Conservation (phyloP, 2,888 invertebrate genomes). For the Chaitophorus viminalis region DNA sequence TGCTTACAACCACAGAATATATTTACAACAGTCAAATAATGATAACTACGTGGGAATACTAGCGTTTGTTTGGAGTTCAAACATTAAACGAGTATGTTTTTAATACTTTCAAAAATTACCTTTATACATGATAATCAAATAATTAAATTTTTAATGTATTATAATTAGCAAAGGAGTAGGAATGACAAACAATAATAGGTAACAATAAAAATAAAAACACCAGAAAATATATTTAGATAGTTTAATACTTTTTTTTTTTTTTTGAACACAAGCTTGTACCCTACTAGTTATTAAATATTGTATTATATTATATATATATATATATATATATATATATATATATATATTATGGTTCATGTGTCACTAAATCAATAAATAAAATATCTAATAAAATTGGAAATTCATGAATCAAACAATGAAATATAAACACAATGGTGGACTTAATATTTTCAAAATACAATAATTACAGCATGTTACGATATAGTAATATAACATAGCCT, state of each 20-base stretch:
- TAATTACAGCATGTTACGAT: conserved; percentile 36
- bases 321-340: not conserved
- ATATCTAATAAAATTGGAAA: conserved; percentile 51
- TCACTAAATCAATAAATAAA: conserved; percentile 45
- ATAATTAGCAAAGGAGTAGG: not conserved
- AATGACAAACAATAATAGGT: not conserved
- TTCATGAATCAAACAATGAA: conserved; percentile 49
- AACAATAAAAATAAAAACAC: conserved; percentile 27
- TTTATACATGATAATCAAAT: no score
- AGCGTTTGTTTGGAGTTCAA: no score
- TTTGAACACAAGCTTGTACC: conserved; percentile 60
- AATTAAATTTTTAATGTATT: not conserved
- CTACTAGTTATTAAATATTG: conserved; percentile 50
- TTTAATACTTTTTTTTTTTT: conserved; percentile 58
- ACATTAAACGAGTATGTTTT: no score
- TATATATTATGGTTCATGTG: conserved; percentile 34
- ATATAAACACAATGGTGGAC: conserved; percentile 51
- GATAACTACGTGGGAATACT: no score
- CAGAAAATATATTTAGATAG: conserved; percentile 27
- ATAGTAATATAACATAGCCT: conserved; percentile 7
- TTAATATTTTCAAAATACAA: conserved; percentile 42
- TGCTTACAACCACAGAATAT: no score
- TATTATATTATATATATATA: not conserved
- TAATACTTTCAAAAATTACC: no score
- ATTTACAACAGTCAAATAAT: no score